These are phyloP conservation scores for Alsophila aescularia DNA, from an alignment of 2,888 invertebrate genomes.

Conservation along the genomic window DNA sequence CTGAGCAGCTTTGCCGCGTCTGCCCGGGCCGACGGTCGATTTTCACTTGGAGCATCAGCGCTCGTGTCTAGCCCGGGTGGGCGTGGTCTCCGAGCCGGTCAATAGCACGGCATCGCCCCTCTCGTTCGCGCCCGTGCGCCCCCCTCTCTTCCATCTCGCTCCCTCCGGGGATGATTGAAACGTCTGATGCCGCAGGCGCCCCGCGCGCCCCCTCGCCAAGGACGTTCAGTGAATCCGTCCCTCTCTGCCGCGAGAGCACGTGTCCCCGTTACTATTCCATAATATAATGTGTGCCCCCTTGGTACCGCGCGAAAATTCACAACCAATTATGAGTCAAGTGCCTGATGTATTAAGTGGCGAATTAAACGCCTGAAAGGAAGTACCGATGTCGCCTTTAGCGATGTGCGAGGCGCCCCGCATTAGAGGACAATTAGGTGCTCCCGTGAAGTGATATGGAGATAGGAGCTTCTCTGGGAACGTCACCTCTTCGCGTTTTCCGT, in stretches of 20 bases:
- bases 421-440: slow-evolving; percentile 72
- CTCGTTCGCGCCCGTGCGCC: slow-evolving; percentile 59
- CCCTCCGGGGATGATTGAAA: slow-evolving; percentile 83
- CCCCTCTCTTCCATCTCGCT: slow-evolving; percentile 58
- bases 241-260: slow-evolving; percentile 84
- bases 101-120: slow-evolving; percentile 77
- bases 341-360: slow-evolving; percentile 78
- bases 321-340: slow-evolving; percentile 82
- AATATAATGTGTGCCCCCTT: slow-evolving; percentile 82
- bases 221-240: slow-evolving; percentile 85
- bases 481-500: slow-evolving; percentile 77
- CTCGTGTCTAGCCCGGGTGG: slow-evolving; percentile 82
- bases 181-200: slow-evolving; percentile 85
- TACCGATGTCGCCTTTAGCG: slow-evolving; percentile 69
- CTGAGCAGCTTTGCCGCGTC: slow-evolving; percentile 70
- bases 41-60: slow-evolving; percentile 82
- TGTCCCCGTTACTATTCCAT: slow-evolving; percentile 82
- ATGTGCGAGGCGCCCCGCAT: slow-evolving; percentile 66
- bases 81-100: slow-evolving; percentile 83
- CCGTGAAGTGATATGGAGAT: slow-evolving; percentile 81
- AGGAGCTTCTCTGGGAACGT: slow-evolving; percentile 67
- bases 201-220: slow-evolving; percentile 82
- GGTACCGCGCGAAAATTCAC: slow-evolving; percentile 81
- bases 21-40: slow-evolving; percentile 83
- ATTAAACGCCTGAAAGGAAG: slow-evolving; percentile 78